Evolutionary conservation across 2,113 vertebrate genomes (phyloP), one percentile per base, ranked within the genome.

Genomic region (Sarotherodon lohbergeri): DNA sequence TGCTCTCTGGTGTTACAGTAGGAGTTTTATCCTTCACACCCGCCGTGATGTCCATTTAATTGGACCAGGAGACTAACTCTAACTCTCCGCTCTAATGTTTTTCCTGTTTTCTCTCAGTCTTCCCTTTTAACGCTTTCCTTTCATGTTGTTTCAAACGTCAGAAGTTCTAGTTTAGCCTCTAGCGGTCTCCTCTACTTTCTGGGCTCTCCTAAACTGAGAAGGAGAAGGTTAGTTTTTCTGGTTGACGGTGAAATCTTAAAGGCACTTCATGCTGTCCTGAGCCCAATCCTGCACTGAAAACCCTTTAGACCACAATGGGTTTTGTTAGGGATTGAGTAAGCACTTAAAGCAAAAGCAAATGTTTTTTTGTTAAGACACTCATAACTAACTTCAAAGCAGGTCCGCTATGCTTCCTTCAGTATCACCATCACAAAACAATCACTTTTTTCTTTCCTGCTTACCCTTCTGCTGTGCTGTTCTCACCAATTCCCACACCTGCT

Each of bases 81-180:
- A 29, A 3, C n/a, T 63, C 7, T 85, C 52, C 50, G 43, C 14
- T 87, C 55, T 93, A 95, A 94, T 86, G 68, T 93, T 14, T 83
- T 84, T 83, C 94, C 84, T 94, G 32, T 85, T 84, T 84, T 95
- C 84, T 71, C 88, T 46, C 79, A 63, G 55, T 86, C 78, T 83
- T 93, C 73, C 46, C 46, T 43, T 66, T 63, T 89, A 52, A 87
- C 55, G 41, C 41, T 89, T 88, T 73, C 91, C 71, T 87, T 27
- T 93, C 46, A 79, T 92, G 57, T 84, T 85, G 63, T 91, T 90
- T 90, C 48, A 87, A 63, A 86, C 41, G n/a, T 94, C 95, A 97
- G 96, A 95, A 97, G 95, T 89, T 88, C 91, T 96, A 96, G 95
- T 87, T 96, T 97, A 96, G 95, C 95, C 82, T 96, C 96, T 88